phyloP scores from a whole-genome alignment of 2,797 vertebrate genomes.

The Sphenopsis melanotis region DNA sequence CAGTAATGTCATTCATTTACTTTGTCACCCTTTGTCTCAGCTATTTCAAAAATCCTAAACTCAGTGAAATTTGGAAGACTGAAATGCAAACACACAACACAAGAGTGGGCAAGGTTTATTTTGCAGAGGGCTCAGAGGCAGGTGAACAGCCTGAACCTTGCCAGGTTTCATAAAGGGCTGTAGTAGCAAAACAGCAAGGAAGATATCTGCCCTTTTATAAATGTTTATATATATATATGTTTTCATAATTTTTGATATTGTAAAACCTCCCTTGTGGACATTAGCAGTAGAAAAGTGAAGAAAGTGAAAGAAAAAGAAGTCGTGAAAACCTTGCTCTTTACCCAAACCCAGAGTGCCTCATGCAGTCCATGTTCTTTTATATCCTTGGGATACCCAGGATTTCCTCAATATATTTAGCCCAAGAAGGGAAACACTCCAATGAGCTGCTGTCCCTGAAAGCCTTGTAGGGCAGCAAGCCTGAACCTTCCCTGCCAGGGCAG shows the following conservation, averaged over 20 bases:
- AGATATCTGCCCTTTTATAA: neutral
- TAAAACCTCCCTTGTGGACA: rapidly evolving
- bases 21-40: neutral
- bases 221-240: no score
- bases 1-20: neutral
- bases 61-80: neutral
- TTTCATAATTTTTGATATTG: neutral
- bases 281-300: neutral
- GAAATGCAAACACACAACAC: neutral
- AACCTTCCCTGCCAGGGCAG: neutral
- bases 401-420: slow-evolving; percentile 19
- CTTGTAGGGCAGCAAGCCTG: slow-evolving; percentile 45
- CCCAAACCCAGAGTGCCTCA: neutral
- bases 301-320: neutral
- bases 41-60: neutral
- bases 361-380: neutral
- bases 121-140: neutral
- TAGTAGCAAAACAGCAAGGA: neutral
- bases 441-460: neutral
- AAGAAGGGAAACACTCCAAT: slow-evolving; percentile 37
- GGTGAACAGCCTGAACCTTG: neutral
- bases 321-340: neutral
- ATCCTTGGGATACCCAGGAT: slow-evolving; percentile 1
- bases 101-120: neutral
- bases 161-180: neutral